Base-by-base conservation (phyloP, 1,140 invertebrate species). In the Coenobita brevimanus region DNA sequence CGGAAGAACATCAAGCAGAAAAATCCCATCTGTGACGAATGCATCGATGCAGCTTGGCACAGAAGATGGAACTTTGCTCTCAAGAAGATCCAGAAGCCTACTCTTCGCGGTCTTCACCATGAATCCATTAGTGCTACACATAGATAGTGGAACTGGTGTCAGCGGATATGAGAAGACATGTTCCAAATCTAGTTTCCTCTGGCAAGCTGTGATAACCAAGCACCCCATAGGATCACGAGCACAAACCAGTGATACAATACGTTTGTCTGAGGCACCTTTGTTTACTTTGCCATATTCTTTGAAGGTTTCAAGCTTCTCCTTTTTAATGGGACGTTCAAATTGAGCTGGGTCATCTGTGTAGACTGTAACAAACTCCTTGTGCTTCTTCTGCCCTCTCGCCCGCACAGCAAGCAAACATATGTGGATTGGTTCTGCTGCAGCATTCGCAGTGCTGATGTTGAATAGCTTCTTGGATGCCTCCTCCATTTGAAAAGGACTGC, bases 81-180 rank as follows among this genome's bases (percentile, higher is more conserved):
- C 27, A 3, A 75, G 27, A 6, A 75, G 27, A 10, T 75, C 8
- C 6, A 8, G 4, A 17, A 75, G 27, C 21, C 6, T 21, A 64
- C 71, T 75, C 27, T 75, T 75, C 2, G 30, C 36, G 3, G 71
- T 75, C 36, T 75, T 75, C 8, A 33, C 71, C 71, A 8, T 64
- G 3, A 21, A 24, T 3, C 75, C 75, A 50, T 78, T 36, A 36
- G 8, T 33, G 27, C 71, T 75, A 41, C 71, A 75, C 71, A 75
- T 13, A 3, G 71, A 75, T 3, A 75, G 71, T 21, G 71, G 71
- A 8, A 75, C 36, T 33, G 71, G 71, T 75, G 71, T 75, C 71
- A 75, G 27, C 13, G 64, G 64, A 69, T 17, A 33, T 36, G 71
- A 36, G 3, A 75, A 75, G 2, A 75, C 36, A 41, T 75, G 21